Conservation (phyloP, 2,888 invertebrate genomes). For the Lutraria lutraria region DNA sequence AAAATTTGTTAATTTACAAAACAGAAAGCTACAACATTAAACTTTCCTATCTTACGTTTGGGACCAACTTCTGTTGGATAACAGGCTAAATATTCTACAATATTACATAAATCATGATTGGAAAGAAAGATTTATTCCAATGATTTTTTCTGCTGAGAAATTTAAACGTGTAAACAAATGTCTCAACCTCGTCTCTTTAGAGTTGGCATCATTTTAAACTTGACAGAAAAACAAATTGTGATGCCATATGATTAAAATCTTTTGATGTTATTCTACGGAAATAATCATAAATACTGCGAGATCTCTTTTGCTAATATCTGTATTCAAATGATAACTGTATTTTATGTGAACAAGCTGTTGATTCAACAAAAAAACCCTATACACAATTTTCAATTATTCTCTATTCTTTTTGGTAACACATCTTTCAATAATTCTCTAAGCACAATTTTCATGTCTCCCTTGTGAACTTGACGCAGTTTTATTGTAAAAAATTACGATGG, state of each 20-base stretch:
- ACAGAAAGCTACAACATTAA: not conserved
- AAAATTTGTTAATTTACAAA: not conserved
- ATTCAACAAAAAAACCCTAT: constrained; percentile 35
- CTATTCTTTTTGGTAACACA: constrained; percentile 42
- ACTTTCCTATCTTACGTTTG: constrained; percentile 14
- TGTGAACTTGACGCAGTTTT: constrained; percentile 36
- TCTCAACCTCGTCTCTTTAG: constrained; percentile 3
- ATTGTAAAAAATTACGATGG: constrained; percentile 35
- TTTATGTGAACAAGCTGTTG: constrained; percentile 40
- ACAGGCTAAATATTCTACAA: constrained; percentile 12
- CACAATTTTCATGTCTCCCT: constrained; percentile 40
- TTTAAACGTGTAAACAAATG: constrained; percentile 28
- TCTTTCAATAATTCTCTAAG: constrained; percentile 31
- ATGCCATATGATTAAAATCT: constrained; percentile 23
- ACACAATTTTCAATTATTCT: constrained; percentile 37
- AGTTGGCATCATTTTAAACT: constrained; percentile 21
- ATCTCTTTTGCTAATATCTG: constrained; percentile 45
- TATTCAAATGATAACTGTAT: constrained; percentile 32
- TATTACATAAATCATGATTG: not conserved
- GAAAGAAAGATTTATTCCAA: not conserved
- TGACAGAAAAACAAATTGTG: constrained; percentile 27
- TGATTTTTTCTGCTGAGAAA: not conserved
- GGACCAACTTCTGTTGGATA: not conserved
- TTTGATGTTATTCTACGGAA: constrained; percentile 18
- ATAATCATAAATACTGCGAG: constrained; percentile 30